phyloP scores from a whole-genome alignment of 2,113 vertebrate species.

The Theristicus caerulescens region DNA sequence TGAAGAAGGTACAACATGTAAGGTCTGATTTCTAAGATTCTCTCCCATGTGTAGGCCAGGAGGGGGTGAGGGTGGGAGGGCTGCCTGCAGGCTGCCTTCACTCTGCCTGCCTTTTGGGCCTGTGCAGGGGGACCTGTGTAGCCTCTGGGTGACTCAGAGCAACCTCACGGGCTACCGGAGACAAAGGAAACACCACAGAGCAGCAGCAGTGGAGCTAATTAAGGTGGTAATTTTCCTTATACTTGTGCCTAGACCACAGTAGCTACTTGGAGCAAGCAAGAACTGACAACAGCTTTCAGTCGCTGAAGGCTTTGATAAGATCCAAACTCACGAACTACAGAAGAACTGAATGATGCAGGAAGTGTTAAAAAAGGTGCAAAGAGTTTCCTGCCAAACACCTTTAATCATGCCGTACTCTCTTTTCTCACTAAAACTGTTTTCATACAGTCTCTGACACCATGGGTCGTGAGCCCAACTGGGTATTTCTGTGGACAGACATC shows the following conservation, averaged over 20 bases:
- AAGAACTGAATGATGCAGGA: not conserved
- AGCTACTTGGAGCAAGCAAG: not conserved
- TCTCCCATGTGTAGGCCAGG: not conserved
- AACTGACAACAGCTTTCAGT: not conserved
- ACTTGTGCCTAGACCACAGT: not conserved
- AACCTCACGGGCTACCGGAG: not conserved
- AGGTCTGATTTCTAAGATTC: not conserved
- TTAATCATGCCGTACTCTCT: not conserved
- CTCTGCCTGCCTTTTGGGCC: not conserved
- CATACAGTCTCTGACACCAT: not conserved
- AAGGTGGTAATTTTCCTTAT: not conserved
- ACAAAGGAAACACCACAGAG: not conserved
- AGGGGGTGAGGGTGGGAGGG: not conserved
- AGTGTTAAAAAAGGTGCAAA: conserved; percentile 15
- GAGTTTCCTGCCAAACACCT: conserved; percentile 17
- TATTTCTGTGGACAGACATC: conserved; percentile 9
- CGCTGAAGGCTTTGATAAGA: not conserved
- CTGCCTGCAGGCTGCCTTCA: not conserved
- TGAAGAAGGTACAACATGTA: not conserved
- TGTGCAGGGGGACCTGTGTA: too few species aligned
- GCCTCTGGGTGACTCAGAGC: not conserved
- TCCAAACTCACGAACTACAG: not conserved
- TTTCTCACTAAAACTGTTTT: not conserved
- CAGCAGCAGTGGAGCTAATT: not conserved
- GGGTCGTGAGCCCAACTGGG: not conserved